phyloP scores from a whole-genome alignment of 1,140 invertebrate genomes.

The Prorops nasuta region DNA sequence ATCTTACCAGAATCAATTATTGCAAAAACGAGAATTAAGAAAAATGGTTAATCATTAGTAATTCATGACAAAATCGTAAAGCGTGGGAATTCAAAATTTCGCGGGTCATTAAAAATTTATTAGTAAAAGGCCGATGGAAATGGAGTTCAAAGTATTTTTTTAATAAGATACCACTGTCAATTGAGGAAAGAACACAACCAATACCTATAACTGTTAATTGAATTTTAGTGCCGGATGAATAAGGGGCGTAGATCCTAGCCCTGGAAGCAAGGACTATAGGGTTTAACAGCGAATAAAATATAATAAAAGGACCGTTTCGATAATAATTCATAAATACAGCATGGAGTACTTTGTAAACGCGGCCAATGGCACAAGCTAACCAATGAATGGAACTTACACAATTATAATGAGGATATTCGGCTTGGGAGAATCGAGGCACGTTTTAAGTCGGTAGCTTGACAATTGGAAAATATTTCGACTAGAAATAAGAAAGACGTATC shows the following conservation, averaged over 20 bases:
- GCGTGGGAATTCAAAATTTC: constrained; percentile 20
- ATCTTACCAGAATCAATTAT: too few relatives aligned
- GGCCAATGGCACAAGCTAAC: constrained; percentile 32
- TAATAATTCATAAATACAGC: constrained; percentile 14
- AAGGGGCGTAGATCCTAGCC: too few relatives aligned
- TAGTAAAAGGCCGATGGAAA: constrained; percentile 18
- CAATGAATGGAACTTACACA: constrained; percentile 23
- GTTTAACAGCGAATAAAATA: too few relatives aligned
- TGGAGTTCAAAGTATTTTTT: constrained; percentile 20
- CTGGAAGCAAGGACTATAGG: too few relatives aligned
- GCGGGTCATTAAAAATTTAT: constrained; percentile 18
- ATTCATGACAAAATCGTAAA: too few relatives aligned
- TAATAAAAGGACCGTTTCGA: too few relatives aligned
- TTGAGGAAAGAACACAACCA: too few relatives aligned
- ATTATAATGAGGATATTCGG: constrained; percentile 11
- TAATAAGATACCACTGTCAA: constrained; percentile 17
- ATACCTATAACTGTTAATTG: too few relatives aligned
- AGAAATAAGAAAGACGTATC: background rate
- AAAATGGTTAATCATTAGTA: too few relatives aligned
- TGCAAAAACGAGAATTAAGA: too few relatives aligned
- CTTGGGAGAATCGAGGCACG: background rate
- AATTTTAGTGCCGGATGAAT: too few relatives aligned
- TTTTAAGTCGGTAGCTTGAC: too few relatives aligned
- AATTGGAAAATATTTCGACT: background rate
- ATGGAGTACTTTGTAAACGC: constrained; percentile 36